Evolutionary conservation across 2,113 vertebrate genomes (phyloP).

Genomic region (Platichthys flesus): DNA sequence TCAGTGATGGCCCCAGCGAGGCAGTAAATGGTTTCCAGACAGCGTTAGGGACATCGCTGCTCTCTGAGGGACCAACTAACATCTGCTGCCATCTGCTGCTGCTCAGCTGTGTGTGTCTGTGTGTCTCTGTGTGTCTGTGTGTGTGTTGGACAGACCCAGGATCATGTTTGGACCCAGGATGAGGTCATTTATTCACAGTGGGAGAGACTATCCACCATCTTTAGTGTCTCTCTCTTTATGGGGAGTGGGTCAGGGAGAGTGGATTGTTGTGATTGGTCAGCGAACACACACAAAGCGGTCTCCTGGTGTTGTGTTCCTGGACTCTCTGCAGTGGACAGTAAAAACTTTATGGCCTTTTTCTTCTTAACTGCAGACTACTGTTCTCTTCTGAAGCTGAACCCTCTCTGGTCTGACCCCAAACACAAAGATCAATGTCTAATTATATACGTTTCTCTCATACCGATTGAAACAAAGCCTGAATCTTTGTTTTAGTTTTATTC

Average conservation of each 20-base stretch:
- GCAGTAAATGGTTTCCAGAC: constrained; percentile 63
- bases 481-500: too few species aligned
- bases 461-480: too few species aligned
- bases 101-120: constrained; percentile 39
- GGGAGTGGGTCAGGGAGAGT: background rate
- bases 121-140: constrained; percentile 42
- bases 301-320: too few species aligned
- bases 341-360: too few species aligned
- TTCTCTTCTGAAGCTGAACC: too few species aligned
- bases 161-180: constrained; percentile 60
- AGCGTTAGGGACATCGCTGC: constrained; percentile 44
- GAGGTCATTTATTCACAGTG: constrained; percentile 50
- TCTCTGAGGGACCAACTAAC: constrained; percentile 58
- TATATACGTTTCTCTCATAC: too few species aligned
- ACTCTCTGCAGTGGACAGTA: too few species aligned
- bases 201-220: constrained; percentile 2
- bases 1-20: constrained; percentile 22
- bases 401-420: too few species aligned
- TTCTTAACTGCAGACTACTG: too few species aligned
- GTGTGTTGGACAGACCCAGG: constrained; percentile 22
- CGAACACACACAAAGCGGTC: too few species aligned
- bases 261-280: too few species aligned
- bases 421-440: too few species aligned
- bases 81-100: constrained; percentile 71
- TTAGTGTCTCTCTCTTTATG: background rate